Evolutionary conservation across 2,113 vertebrate genomes (phyloP).

Genomic region (Gracilinanus agilis): DNA sequence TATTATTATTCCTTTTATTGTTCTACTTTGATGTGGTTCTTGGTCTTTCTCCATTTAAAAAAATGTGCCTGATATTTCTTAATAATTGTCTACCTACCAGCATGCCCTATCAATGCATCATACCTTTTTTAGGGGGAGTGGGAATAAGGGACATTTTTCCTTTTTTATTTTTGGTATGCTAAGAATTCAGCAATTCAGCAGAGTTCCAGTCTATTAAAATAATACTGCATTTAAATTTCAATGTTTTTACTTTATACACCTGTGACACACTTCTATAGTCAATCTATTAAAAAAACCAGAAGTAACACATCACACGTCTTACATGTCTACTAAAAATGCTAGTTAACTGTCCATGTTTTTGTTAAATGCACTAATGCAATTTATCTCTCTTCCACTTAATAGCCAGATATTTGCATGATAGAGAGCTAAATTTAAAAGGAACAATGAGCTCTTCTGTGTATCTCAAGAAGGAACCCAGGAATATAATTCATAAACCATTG

Average conservation of each 20-base stretch:
- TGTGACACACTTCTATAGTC: background rate
- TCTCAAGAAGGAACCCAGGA: background rate
- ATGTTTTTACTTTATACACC: background rate
- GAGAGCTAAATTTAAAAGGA: background rate
- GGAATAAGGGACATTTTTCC: background rate
- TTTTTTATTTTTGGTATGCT: conserved; percentile 4
- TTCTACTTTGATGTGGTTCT: conserved; percentile 11
- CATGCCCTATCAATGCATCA: background rate
- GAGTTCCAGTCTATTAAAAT: conserved; percentile 12
- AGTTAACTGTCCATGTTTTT: background rate
- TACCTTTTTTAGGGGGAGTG: background rate
- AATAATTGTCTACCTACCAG: background rate
- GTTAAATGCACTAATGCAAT: background rate
- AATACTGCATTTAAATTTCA: background rate
- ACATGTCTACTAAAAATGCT: background rate
- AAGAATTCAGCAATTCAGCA: background rate
- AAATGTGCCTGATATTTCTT: conserved; percentile 43
- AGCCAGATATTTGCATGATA: background rate
- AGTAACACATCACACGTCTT: background rate
- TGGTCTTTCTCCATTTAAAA: conserved; percentile 38
- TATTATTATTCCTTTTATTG: background rate
- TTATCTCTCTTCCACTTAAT: background rate
- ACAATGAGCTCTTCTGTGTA: background rate
- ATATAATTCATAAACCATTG: background rate
- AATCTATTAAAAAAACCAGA: conserved; percentile 48